Percentiles rank a stretch among this genome's conserved stretches.
Conservation (phyloP, 2,113 vertebrate genomes). For the Pelusios castaneus region DNA sequence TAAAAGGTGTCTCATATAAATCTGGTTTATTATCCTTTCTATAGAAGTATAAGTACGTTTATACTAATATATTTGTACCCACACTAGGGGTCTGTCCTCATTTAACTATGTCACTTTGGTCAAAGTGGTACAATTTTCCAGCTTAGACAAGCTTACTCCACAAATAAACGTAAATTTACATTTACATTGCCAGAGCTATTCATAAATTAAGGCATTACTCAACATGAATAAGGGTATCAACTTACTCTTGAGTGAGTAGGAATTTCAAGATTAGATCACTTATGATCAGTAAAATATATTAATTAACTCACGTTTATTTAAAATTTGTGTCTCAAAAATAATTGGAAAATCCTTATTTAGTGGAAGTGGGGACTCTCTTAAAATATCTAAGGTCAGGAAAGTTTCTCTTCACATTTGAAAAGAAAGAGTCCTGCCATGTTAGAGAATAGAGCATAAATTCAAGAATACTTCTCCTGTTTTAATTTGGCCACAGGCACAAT, state of each 20-base stretch:
- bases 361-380: neutral
- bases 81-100: neutral
- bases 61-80: neutral
- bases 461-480: neutral
- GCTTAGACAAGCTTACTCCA: neutral
- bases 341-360: neutral
- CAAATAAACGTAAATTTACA: neutral
- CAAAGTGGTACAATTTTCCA: neutral
- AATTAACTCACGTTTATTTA: neutral
- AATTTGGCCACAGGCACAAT: neutral
- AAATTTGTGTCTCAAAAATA: neutral
- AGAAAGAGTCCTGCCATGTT: neutral
- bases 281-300: neutral
- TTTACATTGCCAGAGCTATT: neutral
- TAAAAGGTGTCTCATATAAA: neutral
- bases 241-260: neutral
- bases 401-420: neutral
- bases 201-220: neutral
- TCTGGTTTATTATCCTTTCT: neutral
- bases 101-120: neutral
- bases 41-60: neutral
- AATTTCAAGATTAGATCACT: neutral
- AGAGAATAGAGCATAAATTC: neutral
- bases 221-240: neutral
- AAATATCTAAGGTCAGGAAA: neutral